Percentiles rank a stretch among this genome's conserved stretches.
phyloP scores from a whole-genome alignment of 2,797 vertebrate genomes.

The Sebastolobus alascanus region DNA sequence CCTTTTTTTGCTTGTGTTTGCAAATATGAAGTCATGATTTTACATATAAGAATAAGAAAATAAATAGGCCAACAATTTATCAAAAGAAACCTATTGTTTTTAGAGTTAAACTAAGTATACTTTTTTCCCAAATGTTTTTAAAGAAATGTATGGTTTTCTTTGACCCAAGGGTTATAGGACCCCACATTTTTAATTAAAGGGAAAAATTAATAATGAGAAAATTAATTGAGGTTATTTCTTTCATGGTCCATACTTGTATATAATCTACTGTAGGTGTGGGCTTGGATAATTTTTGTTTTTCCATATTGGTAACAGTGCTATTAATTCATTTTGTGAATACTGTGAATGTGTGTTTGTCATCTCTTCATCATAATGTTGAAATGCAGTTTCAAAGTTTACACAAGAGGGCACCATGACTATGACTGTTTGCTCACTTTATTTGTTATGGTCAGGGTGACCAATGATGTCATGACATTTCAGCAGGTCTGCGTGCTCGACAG shows the following conservation, averaged over 20 bases:
- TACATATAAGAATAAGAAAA: not conserved
- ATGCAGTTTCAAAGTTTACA: conserved; percentile 63
- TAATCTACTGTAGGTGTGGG: not conserved
- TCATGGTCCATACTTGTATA: not conserved
- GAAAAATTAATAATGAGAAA: not conserved
- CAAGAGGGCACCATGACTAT: conserved; percentile 48
- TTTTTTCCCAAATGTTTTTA: not conserved
- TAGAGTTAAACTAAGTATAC: not conserved
- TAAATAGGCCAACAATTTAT: not conserved
- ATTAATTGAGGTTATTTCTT: not conserved
- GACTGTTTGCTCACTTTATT: conserved; percentile 71
- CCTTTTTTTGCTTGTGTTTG: not conserved
- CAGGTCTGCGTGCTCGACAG: conserved; percentile 5
- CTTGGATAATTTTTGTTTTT: not conserved
- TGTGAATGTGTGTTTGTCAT: not conserved
- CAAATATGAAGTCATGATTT: not conserved
- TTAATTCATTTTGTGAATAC: not conserved
- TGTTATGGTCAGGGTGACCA: conserved; percentile 65
- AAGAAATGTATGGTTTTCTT: not conserved
- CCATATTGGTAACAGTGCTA: not conserved
- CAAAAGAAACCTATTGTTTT: not conserved
- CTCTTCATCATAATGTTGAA: not conserved
- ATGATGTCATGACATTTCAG: conserved; percentile 48
- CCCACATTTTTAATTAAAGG: not conserved
- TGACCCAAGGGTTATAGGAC: not conserved